Conservation (phyloP, 1,140 invertebrate genomes). For the Drosophila mauritiana region DNA sequence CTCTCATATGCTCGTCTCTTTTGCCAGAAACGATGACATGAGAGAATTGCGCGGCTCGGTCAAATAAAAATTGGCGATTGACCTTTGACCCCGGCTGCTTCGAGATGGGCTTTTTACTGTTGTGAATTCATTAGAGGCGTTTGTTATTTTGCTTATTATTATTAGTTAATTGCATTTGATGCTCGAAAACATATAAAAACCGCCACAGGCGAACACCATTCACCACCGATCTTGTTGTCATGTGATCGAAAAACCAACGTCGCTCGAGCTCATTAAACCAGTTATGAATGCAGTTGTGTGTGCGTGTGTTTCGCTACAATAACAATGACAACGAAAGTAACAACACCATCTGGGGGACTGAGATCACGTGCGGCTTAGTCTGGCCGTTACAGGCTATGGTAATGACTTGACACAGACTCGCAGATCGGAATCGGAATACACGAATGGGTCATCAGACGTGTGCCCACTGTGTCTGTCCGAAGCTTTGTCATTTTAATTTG, state of each 20-base stretch:
- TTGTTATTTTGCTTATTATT: conserved; percentile 64
- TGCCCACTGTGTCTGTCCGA: conserved; percentile 21
- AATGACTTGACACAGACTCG: conserved; percentile 30
- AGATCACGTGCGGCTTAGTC: conserved; percentile 69
- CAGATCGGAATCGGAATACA: not conserved
- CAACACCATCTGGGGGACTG: conserved; percentile 21
- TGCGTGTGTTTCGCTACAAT: conserved; percentile 15
- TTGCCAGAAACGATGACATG: conserved; percentile 23
- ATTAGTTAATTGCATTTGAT: conserved; percentile 67
- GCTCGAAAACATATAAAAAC: conserved; percentile 10
- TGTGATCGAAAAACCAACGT: conserved; percentile 52
- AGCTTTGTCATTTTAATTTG: conserved; percentile 57
- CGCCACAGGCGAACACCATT: not conserved
- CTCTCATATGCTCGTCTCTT: conserved; percentile 13
- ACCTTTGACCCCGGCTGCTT: conserved; percentile 64
- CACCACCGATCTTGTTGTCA: conserved; percentile 39
- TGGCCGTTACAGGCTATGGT: conserved; percentile 32
- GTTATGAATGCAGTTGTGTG: conserved; percentile 58
- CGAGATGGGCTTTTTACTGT: conserved; percentile 35
- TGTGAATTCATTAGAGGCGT: conserved; percentile 42
- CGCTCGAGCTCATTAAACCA: conserved; percentile 59
- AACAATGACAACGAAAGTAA: conserved; percentile 13
- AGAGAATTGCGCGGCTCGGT: conserved; percentile 28
- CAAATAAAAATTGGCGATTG: conserved; percentile 37
- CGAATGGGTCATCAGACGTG: conserved; percentile 1